phyloP scores from a whole-genome alignment of 1,140 invertebrate species.

The Chelonus insularis region DNA sequence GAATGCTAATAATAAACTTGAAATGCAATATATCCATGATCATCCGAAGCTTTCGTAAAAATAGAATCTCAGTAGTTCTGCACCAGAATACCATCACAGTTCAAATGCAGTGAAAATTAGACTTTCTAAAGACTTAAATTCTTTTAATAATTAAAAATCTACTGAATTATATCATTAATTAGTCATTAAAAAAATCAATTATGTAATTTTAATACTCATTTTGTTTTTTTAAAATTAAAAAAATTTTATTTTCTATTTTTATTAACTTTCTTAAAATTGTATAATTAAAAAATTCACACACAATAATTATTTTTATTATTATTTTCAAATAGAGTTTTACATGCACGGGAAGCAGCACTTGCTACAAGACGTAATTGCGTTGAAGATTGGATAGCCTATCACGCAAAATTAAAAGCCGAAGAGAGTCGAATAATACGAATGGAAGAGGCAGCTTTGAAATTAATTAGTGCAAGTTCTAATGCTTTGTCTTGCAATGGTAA shows the following conservation, averaged over 20 bases:
- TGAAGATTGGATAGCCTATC: conserved; percentile 58
- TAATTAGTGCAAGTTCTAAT: conserved; percentile 52
- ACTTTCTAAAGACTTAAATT: too few relatives aligned
- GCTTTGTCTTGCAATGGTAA: conserved; percentile 53
- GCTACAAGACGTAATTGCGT: conserved; percentile 54
- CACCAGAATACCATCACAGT: conserved; percentile 33
- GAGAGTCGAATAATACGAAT: conserved; percentile 54
- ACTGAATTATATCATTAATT: too few relatives aligned
- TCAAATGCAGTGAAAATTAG: background rate
- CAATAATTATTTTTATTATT: conserved; percentile 8
- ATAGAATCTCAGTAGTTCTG: conserved; percentile 44
- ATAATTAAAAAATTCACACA: background rate
- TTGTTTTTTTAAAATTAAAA: background rate
- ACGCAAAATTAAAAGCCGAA: conserved; percentile 52
- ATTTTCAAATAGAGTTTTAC: conserved; percentile 46
- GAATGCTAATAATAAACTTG: conserved; percentile 51
- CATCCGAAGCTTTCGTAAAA: conserved; percentile 49
- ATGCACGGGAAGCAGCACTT: conserved; percentile 53
- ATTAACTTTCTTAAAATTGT: background rate
- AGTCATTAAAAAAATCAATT: too few relatives aligned
- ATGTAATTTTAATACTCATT: too few relatives aligned
- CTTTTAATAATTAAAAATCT: too few relatives aligned
- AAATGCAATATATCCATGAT: conserved; percentile 44
- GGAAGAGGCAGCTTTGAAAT: conserved; percentile 55
- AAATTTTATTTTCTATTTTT: background rate